Evolutionary conservation across 2,888 invertebrate genomes (phyloP).

Genomic region (Rutpela maculata): DNA sequence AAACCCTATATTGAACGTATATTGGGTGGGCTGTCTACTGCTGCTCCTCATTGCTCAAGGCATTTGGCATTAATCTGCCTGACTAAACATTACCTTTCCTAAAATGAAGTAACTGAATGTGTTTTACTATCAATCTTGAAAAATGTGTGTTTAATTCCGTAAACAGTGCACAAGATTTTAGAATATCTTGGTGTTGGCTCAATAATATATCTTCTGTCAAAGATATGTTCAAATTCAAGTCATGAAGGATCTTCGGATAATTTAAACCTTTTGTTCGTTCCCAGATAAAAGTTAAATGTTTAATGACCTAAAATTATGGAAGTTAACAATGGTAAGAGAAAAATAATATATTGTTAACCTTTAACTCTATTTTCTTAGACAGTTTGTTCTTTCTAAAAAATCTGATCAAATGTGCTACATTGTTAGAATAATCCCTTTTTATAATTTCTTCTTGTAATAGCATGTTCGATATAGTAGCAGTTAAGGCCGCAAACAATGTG

Average conservation of each 20-base stretch:
- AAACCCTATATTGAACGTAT: too few relatives aligned
- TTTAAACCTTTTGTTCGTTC: slow-evolving; percentile 38
- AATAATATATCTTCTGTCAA: slow-evolving; percentile 35
- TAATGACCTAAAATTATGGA: slow-evolving; percentile 38
- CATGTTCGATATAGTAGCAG: slow-evolving; percentile 22
- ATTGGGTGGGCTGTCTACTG: too few relatives aligned
- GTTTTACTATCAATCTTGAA: slow-evolving; percentile 41
- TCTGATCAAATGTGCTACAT: slow-evolving; percentile 28
- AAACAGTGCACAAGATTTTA: slow-evolving; percentile 44
- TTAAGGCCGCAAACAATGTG: slow-evolving; percentile 38
- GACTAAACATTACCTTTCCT: slow-evolving; percentile 43
- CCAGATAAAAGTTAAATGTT: slow-evolving; percentile 47
- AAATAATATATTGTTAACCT: slow-evolving; percentile 31
- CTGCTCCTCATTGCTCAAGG: too few relatives aligned
- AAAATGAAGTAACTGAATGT: slow-evolving; percentile 39
- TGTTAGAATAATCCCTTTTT: slow-evolving; percentile 35
- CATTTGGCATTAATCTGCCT: too few relatives aligned
- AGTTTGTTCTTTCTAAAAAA: slow-evolving; percentile 41
- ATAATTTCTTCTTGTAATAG: slow-evolving; percentile 39
- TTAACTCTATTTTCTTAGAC: slow-evolving; percentile 16
- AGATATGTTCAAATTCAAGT: slow-evolving; percentile 7
- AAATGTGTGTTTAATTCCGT: slow-evolving; percentile 30
- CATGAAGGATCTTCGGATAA: slow-evolving; percentile 5
- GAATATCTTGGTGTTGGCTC: slow-evolving; percentile 31
- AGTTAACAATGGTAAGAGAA: neutral